phyloP scores from a whole-genome alignment of 2,888 invertebrate genomes.

The Nomada goodeniana region DNA sequence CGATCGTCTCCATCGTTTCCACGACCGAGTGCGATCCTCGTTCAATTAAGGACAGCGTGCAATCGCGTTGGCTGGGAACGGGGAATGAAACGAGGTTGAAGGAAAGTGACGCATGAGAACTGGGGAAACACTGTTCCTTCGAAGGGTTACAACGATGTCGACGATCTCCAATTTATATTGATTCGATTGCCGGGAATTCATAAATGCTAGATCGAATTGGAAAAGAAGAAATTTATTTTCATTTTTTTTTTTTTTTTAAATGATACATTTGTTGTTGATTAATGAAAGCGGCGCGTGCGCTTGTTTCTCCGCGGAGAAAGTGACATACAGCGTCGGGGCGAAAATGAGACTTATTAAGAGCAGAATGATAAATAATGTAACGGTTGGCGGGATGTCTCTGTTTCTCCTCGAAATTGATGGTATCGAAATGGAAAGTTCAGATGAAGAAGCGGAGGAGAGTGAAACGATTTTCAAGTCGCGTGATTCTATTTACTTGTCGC shows the following conservation, averaged over 20 bases:
- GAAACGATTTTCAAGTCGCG: slow-evolving; percentile 24
- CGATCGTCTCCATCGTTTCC: slow-evolving; percentile 63
- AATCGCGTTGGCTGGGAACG: slow-evolving; percentile 68
- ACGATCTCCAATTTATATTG: neutral
- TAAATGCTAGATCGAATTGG: too few relatives aligned
- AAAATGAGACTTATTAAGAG: neutral
- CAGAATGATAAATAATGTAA: neutral
- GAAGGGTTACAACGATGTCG: slow-evolving; percentile 1
- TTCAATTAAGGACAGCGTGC: slow-evolving; percentile 56
- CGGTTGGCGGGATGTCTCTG: neutral
- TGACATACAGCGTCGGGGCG: neutral
- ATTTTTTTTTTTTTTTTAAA: too few relatives aligned
- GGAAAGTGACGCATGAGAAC: slow-evolving; percentile 74
- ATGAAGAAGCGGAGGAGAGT: slow-evolving; percentile 18
- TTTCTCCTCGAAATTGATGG: neutral
- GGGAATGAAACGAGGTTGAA: slow-evolving; percentile 57
- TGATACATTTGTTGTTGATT: neutral
- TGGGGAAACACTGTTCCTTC: neutral
- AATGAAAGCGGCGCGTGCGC: neutral
- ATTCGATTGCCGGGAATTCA: too few relatives aligned
- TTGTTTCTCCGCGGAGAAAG: neutral
- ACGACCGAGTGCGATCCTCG: slow-evolving; percentile 50
- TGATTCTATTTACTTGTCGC: slow-evolving; percentile 33
- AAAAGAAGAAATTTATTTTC: too few relatives aligned
- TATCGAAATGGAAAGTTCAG: slow-evolving; percentile 47